Evolutionary conservation across 2,113 vertebrate species (phyloP), one percentile per base, ranked within the genome.

Genomic region (Panthera leo): DNA sequence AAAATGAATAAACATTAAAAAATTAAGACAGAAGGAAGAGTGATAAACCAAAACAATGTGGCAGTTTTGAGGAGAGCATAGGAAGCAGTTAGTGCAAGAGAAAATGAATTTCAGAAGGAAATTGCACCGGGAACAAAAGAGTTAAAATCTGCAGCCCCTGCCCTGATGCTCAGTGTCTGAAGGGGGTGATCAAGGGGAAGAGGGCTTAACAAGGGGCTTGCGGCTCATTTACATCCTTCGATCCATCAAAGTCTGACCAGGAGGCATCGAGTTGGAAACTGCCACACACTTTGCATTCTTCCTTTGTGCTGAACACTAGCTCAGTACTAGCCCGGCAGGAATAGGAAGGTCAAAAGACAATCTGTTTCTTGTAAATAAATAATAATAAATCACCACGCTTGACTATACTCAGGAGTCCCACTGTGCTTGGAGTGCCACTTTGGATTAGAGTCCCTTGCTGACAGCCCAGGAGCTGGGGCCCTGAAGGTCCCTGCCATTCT

Each of bases 361-460:
- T 91, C 97, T 97, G 98, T 96, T 39, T 7, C 98, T 97, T 98
- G 88, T 98, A 98, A 98, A 98, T 98, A 98, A 98, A 98, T 98
- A 98, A 98, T 96, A 98, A 98, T 97, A 98, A 98, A 98, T 98
- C 91, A 98, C 94, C 96, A 88, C 92, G 85, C 98, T 96, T 97
- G 98, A 97, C 95, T 97, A 92, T n/a, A 31, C 79, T 95, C 92
- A 70, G 73, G 85, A 96, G 36, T 48, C 90, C 93, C 92, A 39
- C 90, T 85, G 97, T 0, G 75, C 88, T 94, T 82, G 93, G 94
- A 91, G 68, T 97, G 97, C 87, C 92, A 93, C 68, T 92, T 92
- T 95, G 92, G 89, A 97, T 98, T 95, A 98, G 82, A 8, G 67
- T 95, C 36, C 58, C 19, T 27, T 90, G 3, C 91, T 94, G 98